Percentiles rank a stretch among this genome's conserved stretches.
These are phyloP conservation scores for Rhizomys pruinosus DNA, from an alignment of 2,113 vertebrate genomes.

Conservation along the genomic window DNA sequence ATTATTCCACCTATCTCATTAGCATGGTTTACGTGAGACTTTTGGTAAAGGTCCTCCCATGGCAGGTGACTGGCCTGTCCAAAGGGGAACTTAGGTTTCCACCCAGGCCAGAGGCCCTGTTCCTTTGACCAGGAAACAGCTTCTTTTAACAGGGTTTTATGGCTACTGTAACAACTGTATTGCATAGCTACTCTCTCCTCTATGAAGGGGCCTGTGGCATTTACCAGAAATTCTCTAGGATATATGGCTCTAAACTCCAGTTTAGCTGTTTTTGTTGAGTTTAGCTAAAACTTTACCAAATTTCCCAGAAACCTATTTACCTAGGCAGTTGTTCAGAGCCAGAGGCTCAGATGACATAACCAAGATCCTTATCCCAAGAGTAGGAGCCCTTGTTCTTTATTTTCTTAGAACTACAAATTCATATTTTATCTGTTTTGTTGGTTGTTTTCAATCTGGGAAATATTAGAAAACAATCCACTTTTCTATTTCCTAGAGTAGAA, in stretches of 20 bases:
- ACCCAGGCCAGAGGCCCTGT: no score
- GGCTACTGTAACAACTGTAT: no score
- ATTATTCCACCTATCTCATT: no score
- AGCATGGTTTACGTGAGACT: no score
- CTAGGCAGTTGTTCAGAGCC: background rate
- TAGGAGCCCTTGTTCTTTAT: background rate
- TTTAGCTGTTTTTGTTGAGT: background rate
- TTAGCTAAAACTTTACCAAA: background rate
- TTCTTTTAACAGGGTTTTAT: no score
- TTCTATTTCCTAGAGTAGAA: background rate
- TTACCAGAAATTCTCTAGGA: background rate
- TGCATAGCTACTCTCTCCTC: background rate
- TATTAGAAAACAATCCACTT: background rate
- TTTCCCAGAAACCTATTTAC: background rate
- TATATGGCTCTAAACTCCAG: no score
- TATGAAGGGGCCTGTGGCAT: background rate
- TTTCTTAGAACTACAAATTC: background rate
- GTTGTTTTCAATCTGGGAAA: background rate
- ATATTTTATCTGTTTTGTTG: background rate
- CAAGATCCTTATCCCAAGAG: background rate
- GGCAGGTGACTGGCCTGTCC: no score
- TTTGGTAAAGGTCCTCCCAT: no score
- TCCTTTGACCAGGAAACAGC: no score
- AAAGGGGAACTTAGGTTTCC: no score
- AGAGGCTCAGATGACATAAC: background rate